phyloP scores from a whole-genome alignment of 2,113 vertebrate genomes.

The Pristiophorus japonicus region DNA sequence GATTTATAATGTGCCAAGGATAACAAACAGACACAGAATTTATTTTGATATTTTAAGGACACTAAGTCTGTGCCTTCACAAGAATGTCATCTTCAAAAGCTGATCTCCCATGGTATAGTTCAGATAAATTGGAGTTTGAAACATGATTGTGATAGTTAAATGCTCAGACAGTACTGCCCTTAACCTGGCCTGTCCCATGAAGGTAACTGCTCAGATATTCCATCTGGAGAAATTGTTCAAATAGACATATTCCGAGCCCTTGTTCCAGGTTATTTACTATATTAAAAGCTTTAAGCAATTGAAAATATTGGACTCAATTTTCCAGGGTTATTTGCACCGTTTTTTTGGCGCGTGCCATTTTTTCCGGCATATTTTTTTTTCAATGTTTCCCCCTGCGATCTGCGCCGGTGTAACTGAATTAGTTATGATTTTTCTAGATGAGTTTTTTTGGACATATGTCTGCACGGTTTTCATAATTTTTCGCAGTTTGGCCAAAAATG shows the following conservation, averaged over 20 bases:
- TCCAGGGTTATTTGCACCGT: too few relatives aligned
- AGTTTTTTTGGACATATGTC: too few relatives aligned
- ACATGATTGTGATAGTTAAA: neutral
- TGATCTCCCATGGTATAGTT: neutral
- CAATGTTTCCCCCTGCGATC: too few relatives aligned
- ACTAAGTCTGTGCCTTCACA: neutral
- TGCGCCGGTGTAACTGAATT: too few relatives aligned
- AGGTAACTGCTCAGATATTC: neutral
- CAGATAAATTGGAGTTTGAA: neutral
- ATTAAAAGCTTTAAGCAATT: too few relatives aligned
- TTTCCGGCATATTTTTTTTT: too few relatives aligned
- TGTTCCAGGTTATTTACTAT: neutral
- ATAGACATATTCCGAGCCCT: neutral
- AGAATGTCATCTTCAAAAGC: neutral
- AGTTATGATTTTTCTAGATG: too few relatives aligned
- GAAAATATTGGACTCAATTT: too few relatives aligned
- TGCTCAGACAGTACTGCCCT: neutral
- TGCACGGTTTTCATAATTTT: too few relatives aligned
- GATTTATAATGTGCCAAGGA: neutral
- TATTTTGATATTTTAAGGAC: neutral
- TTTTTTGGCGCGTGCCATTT: too few relatives aligned
- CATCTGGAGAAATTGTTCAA: neutral
- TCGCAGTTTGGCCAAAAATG: too few relatives aligned
- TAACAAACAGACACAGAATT: neutral
- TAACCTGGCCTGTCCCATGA: too few relatives aligned